These are phyloP conservation scores for Cantharis lateralis DNA, from an alignment of 2,888 invertebrate species.

Conservation along the genomic window DNA sequence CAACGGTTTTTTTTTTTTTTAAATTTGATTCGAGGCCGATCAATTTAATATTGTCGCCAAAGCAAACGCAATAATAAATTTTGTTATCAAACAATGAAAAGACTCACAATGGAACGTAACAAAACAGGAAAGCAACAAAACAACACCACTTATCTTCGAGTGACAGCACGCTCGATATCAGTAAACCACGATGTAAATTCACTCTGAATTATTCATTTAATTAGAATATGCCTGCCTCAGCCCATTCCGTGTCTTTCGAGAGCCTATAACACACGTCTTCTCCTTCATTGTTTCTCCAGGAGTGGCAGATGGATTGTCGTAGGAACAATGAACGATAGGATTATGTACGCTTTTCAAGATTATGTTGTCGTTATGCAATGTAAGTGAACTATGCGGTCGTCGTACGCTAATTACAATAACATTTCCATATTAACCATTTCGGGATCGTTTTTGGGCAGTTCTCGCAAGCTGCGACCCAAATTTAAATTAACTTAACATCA, in stretches of 20 bases:
- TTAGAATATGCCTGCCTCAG: conserved; percentile 39
- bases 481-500: neutral
- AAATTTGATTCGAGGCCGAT: neutral
- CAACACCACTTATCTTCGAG: conserved; percentile 34
- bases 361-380: conserved; percentile 11
- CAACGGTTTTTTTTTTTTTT: neutral
- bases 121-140: conserved; percentile 30
- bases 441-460: conserved; percentile 5
- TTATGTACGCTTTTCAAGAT: conserved; percentile 16
- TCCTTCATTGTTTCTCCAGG: conserved; percentile 14
- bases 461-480: neutral
- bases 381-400: conserved; percentile 15
- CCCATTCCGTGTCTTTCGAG: conserved; percentile 34
- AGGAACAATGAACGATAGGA: conserved; percentile 19
- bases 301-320: conserved; percentile 22
- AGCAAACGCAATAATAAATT: neutral
- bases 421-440: conserved; percentile 4
- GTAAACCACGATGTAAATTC: conserved; percentile 38
- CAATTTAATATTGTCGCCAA: neutral
- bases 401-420: conserved; percentile 11
- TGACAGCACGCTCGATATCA: conserved; percentile 35
- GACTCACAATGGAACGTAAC: conserved; percentile 6
- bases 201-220: conserved; percentile 41
- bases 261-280: conserved; percentile 21
- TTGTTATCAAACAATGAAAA: neutral